Evolutionary conservation across 1,140 invertebrate genomes (phyloP).

Genomic region (Himalopsyche phryganea): DNA sequence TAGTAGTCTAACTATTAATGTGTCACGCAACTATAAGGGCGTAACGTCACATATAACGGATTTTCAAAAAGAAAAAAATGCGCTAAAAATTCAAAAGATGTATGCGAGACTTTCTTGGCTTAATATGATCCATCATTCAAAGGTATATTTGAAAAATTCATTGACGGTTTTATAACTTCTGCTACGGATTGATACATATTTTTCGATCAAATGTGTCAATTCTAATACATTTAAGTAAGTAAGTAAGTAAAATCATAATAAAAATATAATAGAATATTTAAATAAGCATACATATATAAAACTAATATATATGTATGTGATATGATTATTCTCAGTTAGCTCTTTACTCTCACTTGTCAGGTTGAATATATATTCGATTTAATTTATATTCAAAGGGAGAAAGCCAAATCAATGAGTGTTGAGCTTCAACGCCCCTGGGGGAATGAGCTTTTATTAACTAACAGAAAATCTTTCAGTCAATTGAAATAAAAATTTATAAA

Average conservation of each 20-base stretch:
- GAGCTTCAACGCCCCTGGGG: conserved; percentile 20
- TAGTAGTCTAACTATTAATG: not conserved
- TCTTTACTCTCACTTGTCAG: too few relatives aligned
- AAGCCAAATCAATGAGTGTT: conserved; percentile 24
- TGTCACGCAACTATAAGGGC: not conserved
- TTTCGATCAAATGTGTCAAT: too few relatives aligned
- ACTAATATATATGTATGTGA: conserved; percentile 2
- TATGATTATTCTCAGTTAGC: not conserved
- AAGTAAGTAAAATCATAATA: too few relatives aligned
- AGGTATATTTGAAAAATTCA: too few relatives aligned
- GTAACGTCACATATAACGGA: not conserved
- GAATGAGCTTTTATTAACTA: conserved; percentile 9
- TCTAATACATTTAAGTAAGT: too few relatives aligned
- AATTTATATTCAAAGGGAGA: conserved; percentile 31
- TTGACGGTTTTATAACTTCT: too few relatives aligned
- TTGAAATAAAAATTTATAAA: not conserved
- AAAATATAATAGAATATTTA: too few relatives aligned
- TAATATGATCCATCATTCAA: too few relatives aligned
- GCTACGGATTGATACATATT: too few relatives aligned
- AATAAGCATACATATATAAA: too few relatives aligned
- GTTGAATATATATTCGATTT: conserved; percentile 21
- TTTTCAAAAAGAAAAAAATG: not conserved
- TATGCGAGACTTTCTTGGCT: too few relatives aligned
- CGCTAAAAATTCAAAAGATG: not conserved
- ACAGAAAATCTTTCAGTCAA: too few relatives aligned